These are phyloP conservation scores for Meloidogyne floridensis DNA, from an alignment of 1,140 invertebrate genomes.

Conservation along the genomic window DNA sequence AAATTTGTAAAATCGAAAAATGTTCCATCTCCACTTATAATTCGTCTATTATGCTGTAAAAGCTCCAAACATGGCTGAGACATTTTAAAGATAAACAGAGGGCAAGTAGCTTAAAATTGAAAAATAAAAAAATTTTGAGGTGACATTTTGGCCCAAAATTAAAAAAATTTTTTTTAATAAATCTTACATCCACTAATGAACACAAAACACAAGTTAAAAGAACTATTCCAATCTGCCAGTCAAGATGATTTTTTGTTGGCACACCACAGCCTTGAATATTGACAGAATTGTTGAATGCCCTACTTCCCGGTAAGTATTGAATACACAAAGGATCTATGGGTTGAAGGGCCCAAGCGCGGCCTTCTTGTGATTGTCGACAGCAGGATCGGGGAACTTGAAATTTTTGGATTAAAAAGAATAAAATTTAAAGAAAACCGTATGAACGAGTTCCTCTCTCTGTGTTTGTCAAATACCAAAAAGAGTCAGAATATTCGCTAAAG, in stretches of 20 bases:
- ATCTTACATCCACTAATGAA: conserved; percentile 1
- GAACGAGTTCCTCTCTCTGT: conserved; percentile 58
- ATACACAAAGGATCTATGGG: conserved; percentile 63
- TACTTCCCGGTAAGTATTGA: conserved; percentile 56
- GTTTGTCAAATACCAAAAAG: conserved; percentile 66
- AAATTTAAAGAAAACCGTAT: conserved; percentile 30
- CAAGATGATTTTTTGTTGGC: conserved; percentile 22
- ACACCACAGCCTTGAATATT: conserved; percentile 40
- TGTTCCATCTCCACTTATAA: not conserved
- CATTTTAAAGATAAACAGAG: conserved; percentile 10
- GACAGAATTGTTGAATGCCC: conserved; percentile 58
- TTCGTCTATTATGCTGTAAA: conserved; percentile 2
- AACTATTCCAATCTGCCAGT: conserved; percentile 8
- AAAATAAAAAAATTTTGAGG: too few species aligned
- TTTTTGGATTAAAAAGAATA: not conserved
- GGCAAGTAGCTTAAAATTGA: conserved; percentile 7
- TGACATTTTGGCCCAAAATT: not conserved
- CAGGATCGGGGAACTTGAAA: conserved; percentile 55
- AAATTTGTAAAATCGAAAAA: too few species aligned
- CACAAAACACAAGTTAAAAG: not conserved
- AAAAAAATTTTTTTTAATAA: not conserved
- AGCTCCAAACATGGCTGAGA: conserved; percentile 15
- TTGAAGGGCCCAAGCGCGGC: conserved; percentile 55
- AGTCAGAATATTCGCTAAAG: conserved; percentile 56
- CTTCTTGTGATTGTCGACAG: conserved; percentile 59